Base-by-base conservation (phyloP, 2,888 invertebrate species). In the Chaitophorus viminalis region DNA sequence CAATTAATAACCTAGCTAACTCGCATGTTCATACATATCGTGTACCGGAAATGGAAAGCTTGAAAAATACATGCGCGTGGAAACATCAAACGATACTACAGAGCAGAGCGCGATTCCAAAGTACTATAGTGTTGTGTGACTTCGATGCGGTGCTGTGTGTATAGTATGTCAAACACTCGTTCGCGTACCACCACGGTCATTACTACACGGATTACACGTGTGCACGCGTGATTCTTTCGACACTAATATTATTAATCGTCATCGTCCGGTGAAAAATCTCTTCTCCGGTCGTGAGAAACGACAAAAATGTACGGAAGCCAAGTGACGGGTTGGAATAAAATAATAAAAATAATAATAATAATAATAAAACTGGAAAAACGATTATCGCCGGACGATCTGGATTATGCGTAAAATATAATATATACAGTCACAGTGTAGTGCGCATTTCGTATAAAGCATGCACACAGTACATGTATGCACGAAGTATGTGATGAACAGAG, bases 251-350 rank as follows among this genome's bases (percentile, higher is more conserved):
- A 72, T 72, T 33, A 72, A 72, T 72, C 52, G 79, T 60, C 60
- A 33, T n/a, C n/a, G 70, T 72, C 52, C 33, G 52, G 52, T 14
- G 46, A 60, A 78, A 60, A 78, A 54, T 33, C 33, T 33, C 31
- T 54, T 33, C 46, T 0, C 14, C 46, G 18, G 5, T 8, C 82
- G 82, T 82, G 70, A 82, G 82, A 82, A 82, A 82, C 72, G 72
- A 82, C 46, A 17, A 33, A 60, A 65, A 36, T 60, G 39, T 52
- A 52, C 52, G 14, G 52, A 31, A 17, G 21, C 52, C 72, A 39
- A n/a, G 52, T 54, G 18, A 82, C 46, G 52, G 25, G 60, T 65
- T 39, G 11, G 54, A 68, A 81, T n/a, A n/a, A 60, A 60, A 60
- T 17, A 21, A 25, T 31, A 52, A 54, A 33, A 60, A 33, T 6